Conservation (phyloP, 2,113 vertebrate species). For the Hippocampus barbouri region DNA sequence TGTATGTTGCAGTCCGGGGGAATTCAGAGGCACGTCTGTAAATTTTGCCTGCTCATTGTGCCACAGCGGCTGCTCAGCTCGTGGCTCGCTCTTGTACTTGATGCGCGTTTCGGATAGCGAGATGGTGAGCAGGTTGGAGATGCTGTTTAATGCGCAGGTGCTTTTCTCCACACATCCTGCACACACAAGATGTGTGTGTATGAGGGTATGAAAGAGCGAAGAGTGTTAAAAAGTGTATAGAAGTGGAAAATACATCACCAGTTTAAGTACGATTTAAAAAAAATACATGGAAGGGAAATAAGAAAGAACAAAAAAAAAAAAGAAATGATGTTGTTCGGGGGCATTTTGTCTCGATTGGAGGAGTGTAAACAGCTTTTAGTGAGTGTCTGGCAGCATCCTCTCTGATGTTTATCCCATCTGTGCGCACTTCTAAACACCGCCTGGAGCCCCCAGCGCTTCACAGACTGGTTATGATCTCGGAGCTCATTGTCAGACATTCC, state of each 20-base stretch:
- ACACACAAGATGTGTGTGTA: conserved; percentile 35
- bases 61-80: conserved; percentile 33
- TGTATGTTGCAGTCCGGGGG: conserved; percentile 2
- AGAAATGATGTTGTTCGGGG: neutral
- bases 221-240: neutral
- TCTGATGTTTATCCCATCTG: conserved; percentile 50
- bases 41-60: conserved; percentile 47
- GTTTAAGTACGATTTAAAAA: neutral
- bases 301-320: neutral
- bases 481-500: conserved; percentile 43
- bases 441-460: conserved; percentile 44
- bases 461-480: conserved; percentile 46
- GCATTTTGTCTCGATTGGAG: conserved; percentile 24
- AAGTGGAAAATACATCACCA: neutral
- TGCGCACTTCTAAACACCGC: conserved; percentile 51
- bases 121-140: conserved; percentile 41
- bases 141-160: conserved; percentile 33
- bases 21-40: conserved; percentile 26
- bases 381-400: conserved; percentile 38
- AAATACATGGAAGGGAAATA: neutral
- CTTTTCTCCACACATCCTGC: conserved; percentile 26
- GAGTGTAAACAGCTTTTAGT: conserved; percentile 35
- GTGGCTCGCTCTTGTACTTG: conserved; percentile 45
- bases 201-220: neutral
- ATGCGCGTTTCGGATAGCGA: conserved; percentile 58